These are phyloP conservation scores for Poeciliopsis turrubarensis DNA, from an alignment of 2,113 vertebrate genomes.

Conservation along the genomic window DNA sequence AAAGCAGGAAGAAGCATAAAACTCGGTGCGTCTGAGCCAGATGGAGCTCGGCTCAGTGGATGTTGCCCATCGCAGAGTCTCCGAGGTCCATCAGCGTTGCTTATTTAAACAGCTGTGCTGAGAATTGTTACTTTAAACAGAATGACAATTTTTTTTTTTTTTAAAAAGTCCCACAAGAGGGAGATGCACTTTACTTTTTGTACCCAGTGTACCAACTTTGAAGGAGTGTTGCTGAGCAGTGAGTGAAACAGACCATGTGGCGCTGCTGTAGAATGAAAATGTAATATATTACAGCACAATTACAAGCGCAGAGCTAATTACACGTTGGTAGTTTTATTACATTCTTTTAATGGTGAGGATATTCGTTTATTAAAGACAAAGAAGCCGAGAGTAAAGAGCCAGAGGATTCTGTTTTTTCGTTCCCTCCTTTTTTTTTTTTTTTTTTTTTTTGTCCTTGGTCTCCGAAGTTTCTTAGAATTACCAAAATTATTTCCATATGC, in stretches of 20 bases:
- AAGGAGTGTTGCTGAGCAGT: slow-evolving; percentile 64
- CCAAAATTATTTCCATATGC: too few relatives aligned
- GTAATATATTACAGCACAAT: too few relatives aligned
- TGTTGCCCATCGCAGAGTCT: slow-evolving; percentile 59
- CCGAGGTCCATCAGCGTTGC: slow-evolving; percentile 68
- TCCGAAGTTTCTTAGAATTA: too few relatives aligned
- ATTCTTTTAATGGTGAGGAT: background rate
- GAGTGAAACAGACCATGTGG: slow-evolving; percentile 36
- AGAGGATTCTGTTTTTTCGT: background rate
- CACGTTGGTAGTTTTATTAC: background rate
- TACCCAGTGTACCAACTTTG: slow-evolving; percentile 56
- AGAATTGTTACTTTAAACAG: slow-evolving; percentile 74
- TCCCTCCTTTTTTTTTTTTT: too few relatives aligned
- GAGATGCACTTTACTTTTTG: slow-evolving; percentile 51
- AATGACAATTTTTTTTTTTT: too few relatives aligned
- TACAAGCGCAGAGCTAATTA: too few relatives aligned
- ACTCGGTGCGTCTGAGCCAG: slow-evolving; percentile 48
- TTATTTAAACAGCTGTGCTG: slow-evolving; percentile 73
- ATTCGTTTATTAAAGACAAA: background rate
- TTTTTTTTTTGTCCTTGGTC: too few relatives aligned
- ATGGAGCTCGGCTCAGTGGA: slow-evolving; percentile 63
- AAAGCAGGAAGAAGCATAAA: slow-evolving; percentile 53
- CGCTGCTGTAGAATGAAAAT: too few relatives aligned
- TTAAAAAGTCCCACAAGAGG: slow-evolving; percentile 65
- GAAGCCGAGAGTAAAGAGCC: background rate